Evolutionary conservation across 2,888 invertebrate species (phyloP), one percentile per base, ranked within the genome.

Genomic region (Drosophila nr. fundita): DNA sequence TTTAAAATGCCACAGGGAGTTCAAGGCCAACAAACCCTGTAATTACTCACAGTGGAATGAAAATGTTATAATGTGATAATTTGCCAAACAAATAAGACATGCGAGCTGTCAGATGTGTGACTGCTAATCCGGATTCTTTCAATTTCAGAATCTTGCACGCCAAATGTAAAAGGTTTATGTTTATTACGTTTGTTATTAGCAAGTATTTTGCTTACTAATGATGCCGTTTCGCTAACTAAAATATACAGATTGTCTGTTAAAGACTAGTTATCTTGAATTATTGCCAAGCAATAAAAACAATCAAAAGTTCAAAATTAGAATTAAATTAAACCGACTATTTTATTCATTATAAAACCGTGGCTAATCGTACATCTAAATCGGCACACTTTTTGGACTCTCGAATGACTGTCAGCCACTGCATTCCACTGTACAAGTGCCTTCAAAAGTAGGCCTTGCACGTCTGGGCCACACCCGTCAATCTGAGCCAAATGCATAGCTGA

Each of bases 371-470:
- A 54, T 1, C 36, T 4, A 27, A 32, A 3, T 11, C 59, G 45
- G 29, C 53, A 55, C 18, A 45, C 10, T 24, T 54, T 15, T 34
- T 13, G 21, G 30, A 38, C 59, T 40, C 24, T 36, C 24, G 34
- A 36, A 18, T 40, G 27, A 0, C n/a, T 27, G 38, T 60, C 45
- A 49, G 24, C 45, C 18, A 27, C 11, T 74, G 60, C 32, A 72
- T 15, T 55, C 29, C 89, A 84, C 66, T 89, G 89, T 84, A 72
- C 76, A 53, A 48, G 45, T 30, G 21, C 5, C 5, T 52, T 55
- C 30, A 24, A 54, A 62, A 30, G 73, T 67, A 84, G 87, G 84
- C 85, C 89, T 89, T 89, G 85, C 89, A 82, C 85, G 73, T 78
- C 29, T 67, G 55, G 62, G 66, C 69, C 77, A 77, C 85, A 70